Evolutionary conservation across 1,140 invertebrate species (phyloP), one percentile per base, ranked within the genome.

Genomic region (Macrosteles quadrilineatus): DNA sequence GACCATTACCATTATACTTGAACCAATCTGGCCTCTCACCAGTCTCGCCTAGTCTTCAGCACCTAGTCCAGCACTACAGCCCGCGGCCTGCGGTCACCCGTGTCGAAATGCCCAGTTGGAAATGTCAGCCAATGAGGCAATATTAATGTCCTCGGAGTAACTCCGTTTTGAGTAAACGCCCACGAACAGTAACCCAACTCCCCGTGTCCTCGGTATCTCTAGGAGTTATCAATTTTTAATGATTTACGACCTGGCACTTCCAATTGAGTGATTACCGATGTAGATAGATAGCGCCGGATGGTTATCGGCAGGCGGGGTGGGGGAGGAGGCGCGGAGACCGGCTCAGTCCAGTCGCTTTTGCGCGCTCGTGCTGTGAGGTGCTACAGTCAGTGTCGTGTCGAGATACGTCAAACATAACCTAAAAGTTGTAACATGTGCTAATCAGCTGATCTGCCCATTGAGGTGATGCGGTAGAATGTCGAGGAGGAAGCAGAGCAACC

Each of bases 401-500:
- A 45, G 9, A 19, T 43, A 40, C 32, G 32, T 66, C 63, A 45
- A 25, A 66, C 63, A 66, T 66, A 66, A 66, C 63, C 63, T 66
- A 66, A 19, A 66, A 66, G 21, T 43, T 40, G 30, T 29, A 36
- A 45, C 23, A 66, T 43, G 63, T 66, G 31, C 27, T 66, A 19
- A 36, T 64, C 36, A n/a, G n/a, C 11, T 9, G 12, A 21, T 21
- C 32, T 6, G 4, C 14, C 4, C 36, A 25, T 1, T 30, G 43
- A 17, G 14, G 29, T 32, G 59, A 40, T 32, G 59, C 40, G 9
- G 55, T 36, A 59, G 11, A 25, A 87, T 87, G 86, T 87, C 86
- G 77, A 84, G 86, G 73, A 82, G 86, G 79, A 88, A 88, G 80
- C 86, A 88, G 80, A 87, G 85, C 76, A 87, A 88, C 76, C 86